phyloP scores from a whole-genome alignment of 2,797 vertebrate species.

The Taeniopygia guttata region DNA sequence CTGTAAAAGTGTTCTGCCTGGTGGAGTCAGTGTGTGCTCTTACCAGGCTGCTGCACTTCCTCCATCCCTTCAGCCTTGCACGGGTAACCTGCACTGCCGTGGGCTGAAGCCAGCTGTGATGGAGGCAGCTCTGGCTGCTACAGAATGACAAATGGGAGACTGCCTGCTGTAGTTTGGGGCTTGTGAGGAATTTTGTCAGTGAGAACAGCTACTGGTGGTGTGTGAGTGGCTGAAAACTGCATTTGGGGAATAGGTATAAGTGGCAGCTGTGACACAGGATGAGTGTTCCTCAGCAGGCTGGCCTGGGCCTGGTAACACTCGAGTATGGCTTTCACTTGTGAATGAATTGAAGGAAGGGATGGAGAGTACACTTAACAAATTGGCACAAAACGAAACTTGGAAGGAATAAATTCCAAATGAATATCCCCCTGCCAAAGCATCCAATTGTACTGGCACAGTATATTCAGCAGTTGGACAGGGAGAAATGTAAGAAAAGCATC shows the following conservation, averaged over 20 bases:
- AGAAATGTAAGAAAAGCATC: background rate
- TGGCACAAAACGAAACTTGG: background rate
- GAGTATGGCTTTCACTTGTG: background rate
- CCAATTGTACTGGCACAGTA: background rate
- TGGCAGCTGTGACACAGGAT: background rate
- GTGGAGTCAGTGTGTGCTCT: background rate
- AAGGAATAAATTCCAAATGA: background rate
- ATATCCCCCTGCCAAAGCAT: rapidly evolving
- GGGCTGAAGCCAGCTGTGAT: background rate
- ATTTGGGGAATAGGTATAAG: background rate
- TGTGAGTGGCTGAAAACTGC: background rate
- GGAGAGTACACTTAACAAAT: background rate
- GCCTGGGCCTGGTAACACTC: background rate
- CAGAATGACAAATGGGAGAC: background rate
- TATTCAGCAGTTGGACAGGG: background rate
- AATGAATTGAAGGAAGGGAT: background rate
- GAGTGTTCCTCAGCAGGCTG: background rate
- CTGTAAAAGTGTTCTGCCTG: background rate
- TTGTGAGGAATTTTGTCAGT: background rate
- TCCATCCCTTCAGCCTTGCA: background rate
- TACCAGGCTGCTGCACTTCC: background rate
- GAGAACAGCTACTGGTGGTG: background rate
- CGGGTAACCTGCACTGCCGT: background rate
- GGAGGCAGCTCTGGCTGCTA: background rate
- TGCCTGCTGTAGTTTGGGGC: background rate